Base-by-base conservation (phyloP, 2,113 vertebrate genomes). In the Oceanites oceanicus region DNA sequence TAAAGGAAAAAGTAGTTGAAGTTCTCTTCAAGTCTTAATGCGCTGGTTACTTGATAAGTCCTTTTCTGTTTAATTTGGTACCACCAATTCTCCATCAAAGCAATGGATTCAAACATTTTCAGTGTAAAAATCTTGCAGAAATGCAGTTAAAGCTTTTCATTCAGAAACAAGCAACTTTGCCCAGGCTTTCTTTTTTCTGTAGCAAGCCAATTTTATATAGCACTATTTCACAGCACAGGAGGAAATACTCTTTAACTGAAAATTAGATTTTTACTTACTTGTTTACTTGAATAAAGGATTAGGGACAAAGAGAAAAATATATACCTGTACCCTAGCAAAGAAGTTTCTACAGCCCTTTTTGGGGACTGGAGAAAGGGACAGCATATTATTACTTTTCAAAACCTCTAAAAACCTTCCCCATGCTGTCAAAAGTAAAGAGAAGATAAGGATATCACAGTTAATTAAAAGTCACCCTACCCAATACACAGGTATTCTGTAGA, bases 1-100 rank as follows among this genome's bases (percentile, higher is more conserved):
- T 58, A 18, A 82, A 77, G 19, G 16, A 13, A 70, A 62, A 91
- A 45, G 7, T 38, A 52, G 13, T 36, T n/a, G 23, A 66, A 45
- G 22, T 75, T 76, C 42, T 67, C 32, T 71, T 62, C 32, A 36
- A 88, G 52, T 76, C 42, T 79, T 70, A 71, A 36, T 50, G 45
- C 0, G 0, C 19, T 76, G 30, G 16, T 88, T 67, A 67, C 42
- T 72, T 0, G 3, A 1, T 38, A 76, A 58, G 26, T 76, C 34
- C 34, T 71, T 90, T 67, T 72, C 58, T 29, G 20, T 81, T 61
- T 56, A 47, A 67, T 81, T 88, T 72, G 6, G 16, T 85, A 40
- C 36, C 21, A 77, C 52, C 63, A 56, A 38, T 76, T 88, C 42
- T 52, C 36, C 42, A 34, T 50, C 42, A 88, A 77, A 94, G 15